Base-by-base conservation (phyloP, 2,888 invertebrate species). In the Capitulum mitella region DNA sequence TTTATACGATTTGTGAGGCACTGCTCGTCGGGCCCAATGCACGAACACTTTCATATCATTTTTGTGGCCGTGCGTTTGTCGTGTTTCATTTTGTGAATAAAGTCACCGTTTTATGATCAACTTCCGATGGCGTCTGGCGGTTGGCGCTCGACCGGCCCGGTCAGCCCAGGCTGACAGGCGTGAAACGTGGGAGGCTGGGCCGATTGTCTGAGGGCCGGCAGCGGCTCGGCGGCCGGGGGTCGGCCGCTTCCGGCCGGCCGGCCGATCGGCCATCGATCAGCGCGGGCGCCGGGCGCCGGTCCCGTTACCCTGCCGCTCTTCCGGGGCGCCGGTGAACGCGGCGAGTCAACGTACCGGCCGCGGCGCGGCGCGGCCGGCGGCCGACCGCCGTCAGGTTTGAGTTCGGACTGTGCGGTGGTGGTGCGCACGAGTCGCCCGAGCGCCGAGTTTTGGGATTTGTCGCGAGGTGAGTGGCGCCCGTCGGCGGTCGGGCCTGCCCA, bases 261-360 rank as follows among this genome's bases (percentile, higher is more conserved):
- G 29, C 58, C 1, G 29, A 29, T 26, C 58, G 29, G 29, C 58
- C 64, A 64, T 64, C 64, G 64, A 64, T 64, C 64, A 64, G 34
- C 51, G 12, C 64, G 58, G 58, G n/a, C 58, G 58, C 64, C 64
- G 64, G 64, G 64, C 64, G 19, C 64, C 64, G 64, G 64, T 64
- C 64, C 64, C 64, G 64, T 64, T 64, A 64, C 58, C 19, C 64
- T 34, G 32, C 64, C 34, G 34, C 64, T 64, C 64, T 64, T 64
- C 64, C 64, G 64, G 34, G 64, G 64, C 64, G 64, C 64, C 64
- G 64, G 64, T 64, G 64, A 64, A 64, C 64, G 64, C 19, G 58
- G n/a, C 64, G 34, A 64, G 64, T 64, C 64, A 64, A 64, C 64
- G 64, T 32, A 64, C 64, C 29, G 58, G 32, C n/a, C 51, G 51